Percentiles rank a stretch among this genome's conserved stretches.
Conservation (phyloP, 2,888 invertebrate species). For the Ferrisia virgata region DNA sequence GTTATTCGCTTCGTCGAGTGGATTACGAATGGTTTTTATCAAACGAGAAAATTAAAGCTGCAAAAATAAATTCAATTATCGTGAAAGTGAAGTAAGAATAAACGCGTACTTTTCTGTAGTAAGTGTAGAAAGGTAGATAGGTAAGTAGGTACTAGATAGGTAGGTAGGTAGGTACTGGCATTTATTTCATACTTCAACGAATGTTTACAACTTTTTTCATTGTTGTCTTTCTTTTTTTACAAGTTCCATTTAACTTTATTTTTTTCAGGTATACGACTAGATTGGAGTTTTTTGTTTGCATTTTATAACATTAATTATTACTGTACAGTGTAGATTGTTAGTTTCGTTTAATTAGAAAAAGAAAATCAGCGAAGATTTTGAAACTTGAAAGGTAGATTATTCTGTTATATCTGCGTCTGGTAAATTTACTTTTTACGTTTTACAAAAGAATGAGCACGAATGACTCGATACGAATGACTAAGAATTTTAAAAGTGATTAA, state of each 20-base stretch:
- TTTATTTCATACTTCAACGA: not conserved
- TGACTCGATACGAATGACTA: too few relatives aligned
- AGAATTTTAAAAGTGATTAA: too few relatives aligned
- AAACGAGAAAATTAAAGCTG: not conserved
- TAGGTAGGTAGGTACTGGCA: too few relatives aligned
- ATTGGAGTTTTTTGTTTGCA: not conserved
- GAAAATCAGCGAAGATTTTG: too few relatives aligned
- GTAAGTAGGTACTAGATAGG: too few relatives aligned
- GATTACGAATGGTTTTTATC: not conserved
- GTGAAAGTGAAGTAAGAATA: not conserved
- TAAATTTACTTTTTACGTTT: too few relatives aligned
- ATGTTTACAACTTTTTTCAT: not conserved
- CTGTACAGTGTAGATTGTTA: not conserved
- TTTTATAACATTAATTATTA: not conserved
- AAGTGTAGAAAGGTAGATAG: too few relatives aligned
- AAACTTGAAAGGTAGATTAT: too few relatives aligned
- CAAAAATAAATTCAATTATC: not conserved
- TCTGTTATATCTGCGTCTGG: too few relatives aligned
- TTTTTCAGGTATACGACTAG: not conserved
- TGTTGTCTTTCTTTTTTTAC: not conserved
- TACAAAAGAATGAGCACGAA: too few relatives aligned
- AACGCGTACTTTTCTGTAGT: not conserved
- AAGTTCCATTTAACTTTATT: not conserved
- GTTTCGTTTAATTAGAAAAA: not conserved
- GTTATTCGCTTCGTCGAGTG: not conserved